Evolutionary conservation across 2,888 invertebrate species (phyloP), one percentile per base, ranked within the genome.

Genomic region (Hydrotaea diabolus): DNA sequence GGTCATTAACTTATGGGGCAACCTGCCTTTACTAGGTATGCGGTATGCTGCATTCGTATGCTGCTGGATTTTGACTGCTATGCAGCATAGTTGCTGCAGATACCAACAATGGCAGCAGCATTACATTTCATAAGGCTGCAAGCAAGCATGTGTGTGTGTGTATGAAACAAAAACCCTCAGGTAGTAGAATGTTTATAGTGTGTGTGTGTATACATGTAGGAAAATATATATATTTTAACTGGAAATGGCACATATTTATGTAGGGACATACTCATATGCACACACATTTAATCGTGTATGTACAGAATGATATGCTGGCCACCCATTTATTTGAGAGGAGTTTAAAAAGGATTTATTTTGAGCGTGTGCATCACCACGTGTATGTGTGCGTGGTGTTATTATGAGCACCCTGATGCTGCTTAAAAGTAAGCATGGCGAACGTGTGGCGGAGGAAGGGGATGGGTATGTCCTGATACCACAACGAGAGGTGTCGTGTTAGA

Each of bases 311-410:
- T 39, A 39, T 15, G 49, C 49, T n/a, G 49, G 43, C 43, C 17
- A 66, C 75, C 1, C 79, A 76, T 76, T 74, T 80, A 64, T 73
- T 79, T 81, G 17, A 66, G 57, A 77, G 66, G 57, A 77, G 66
- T 82, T 85, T 77, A 69, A 71, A 69, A 74, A 74, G 82, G 85
- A 82, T 77, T 82, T 85, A 77, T 80, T 71, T 82, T 69, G 31
- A 31, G 31, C 7, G 31, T 31, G 31, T 31, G 31, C 2, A 7
- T 31, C n/a, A n/a, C n/a, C n/a, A n/a, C n/a, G 31, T 31, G 31
- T 31, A 7, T 31, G 31, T 31, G 31, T 31, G 3, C 3, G 31
- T 39, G 72, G 31, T 62, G 43, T 77, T 81, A 31, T 64, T 55
- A 49, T 49, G n/a, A 49, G 49, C 23, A n/a, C 62, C 31, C 62